Evolutionary conservation across 2,888 invertebrate species (phyloP).

Genomic region (Julus scandinavius): DNA sequence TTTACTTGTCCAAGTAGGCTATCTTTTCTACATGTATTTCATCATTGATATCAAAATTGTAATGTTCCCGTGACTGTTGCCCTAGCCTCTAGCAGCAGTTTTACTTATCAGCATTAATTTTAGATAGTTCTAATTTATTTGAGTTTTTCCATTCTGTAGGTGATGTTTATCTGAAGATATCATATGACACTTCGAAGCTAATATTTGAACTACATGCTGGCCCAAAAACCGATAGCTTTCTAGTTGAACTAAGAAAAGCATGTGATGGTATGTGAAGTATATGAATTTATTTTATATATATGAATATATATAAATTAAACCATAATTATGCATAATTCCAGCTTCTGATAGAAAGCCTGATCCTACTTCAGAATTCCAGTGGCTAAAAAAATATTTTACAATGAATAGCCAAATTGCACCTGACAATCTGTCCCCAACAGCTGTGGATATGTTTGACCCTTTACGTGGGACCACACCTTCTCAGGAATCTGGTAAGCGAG

Average conservation of each 20-base stretch:
- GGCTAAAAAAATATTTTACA: conserved; percentile 49
- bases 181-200: conserved; percentile 69
- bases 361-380: conserved; percentile 21
- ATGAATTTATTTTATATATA: background rate
- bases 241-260: conserved; percentile 78
- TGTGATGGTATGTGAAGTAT: conserved; percentile 72
- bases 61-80: too few species aligned
- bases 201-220: conserved; percentile 72
- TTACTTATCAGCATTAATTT: background rate
- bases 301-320: background rate
- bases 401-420: background rate
- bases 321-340: background rate
- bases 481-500: conserved; percentile 49
- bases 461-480: background rate
- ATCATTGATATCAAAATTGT: too few species aligned
- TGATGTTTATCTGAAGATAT: conserved; percentile 71
- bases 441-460: conserved; percentile 52
- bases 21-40: background rate
- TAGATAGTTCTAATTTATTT: background rate
- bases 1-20: too few species aligned
- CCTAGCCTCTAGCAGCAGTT: background rate
- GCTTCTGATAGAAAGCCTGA: conserved; percentile 40
- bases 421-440: background rate
- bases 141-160: conserved; percentile 49
- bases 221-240: conserved; percentile 76